These are phyloP conservation scores for Brachionus rubens DNA, from an alignment of 1,140 invertebrate genomes.

Conservation along the genomic window DNA sequence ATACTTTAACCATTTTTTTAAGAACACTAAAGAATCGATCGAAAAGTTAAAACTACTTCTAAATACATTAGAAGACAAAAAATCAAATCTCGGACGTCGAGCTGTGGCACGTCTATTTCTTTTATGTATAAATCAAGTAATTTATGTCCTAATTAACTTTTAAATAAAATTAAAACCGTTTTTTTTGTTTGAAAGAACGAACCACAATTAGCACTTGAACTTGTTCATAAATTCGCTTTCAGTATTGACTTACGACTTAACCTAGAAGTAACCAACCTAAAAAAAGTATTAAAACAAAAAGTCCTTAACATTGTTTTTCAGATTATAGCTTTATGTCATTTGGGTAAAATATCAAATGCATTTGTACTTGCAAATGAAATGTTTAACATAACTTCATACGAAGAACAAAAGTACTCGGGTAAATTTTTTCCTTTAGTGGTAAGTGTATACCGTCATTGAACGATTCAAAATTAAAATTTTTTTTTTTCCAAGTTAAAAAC, in stretches of 20 bases:
- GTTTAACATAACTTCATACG: conserved; percentile 4
- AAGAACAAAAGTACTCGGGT: not conserved
- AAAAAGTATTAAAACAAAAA: not conserved
- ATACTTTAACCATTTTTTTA: too few species aligned
- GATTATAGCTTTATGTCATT: conserved; percentile 34
- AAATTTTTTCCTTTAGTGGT: conserved; percentile 39
- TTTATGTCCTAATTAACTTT: not conserved
- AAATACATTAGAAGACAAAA: conserved; percentile 24
- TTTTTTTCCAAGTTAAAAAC: not conserved
- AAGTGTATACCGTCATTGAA: not conserved
- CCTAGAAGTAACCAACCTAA: not conserved
- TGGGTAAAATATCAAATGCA: not conserved
- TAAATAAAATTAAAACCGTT: not conserved
- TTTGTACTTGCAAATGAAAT: conserved; percentile 35
- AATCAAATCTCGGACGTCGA: conserved; percentile 1
- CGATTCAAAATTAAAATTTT: not conserved
- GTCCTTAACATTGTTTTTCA: too few species aligned
- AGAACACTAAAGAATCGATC: not conserved
- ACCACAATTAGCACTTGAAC: not conserved
- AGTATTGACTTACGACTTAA: conserved; percentile 20
- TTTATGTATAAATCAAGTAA: conserved; percentile 18
- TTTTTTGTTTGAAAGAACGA: too few species aligned
- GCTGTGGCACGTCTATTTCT: conserved; percentile 18
- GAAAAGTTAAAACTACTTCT: conserved; percentile 1
- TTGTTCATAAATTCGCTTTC: not conserved